A percentile compares a stretch with the other conserved stretches of the same genome.
Evolutionary conservation across 53 echinoderm and acorn worm species (phyloP).

Genomic region (Antedon mediterranea): DNA sequence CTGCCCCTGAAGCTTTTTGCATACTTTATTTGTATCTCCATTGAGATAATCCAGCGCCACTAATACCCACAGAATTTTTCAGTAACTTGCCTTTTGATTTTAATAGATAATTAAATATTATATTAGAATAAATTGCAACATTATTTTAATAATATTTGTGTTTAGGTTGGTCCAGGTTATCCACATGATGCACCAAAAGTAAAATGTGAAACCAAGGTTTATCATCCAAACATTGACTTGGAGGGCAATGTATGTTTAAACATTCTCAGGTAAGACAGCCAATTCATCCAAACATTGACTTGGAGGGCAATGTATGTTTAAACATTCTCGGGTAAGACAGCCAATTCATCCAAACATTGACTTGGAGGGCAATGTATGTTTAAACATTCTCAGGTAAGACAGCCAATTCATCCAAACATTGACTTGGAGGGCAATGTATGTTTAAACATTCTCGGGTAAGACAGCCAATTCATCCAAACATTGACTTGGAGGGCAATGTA

Average conservation of each 20-base stretch:
- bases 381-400: constrained; percentile 98
- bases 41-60: too few species aligned
- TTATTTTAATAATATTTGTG: background rate
- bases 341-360: constrained; percentile 99
- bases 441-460: constrained; percentile 99
- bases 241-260: constrained; percentile 99
- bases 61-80: too few species aligned
- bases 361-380: constrained; percentile 97
- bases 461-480: too few species aligned
- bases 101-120: too few species aligned
- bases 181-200: constrained; percentile 97
- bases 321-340: constrained; percentile 96
- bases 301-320: constrained; percentile 99
- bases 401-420: constrained; percentile 94
- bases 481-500: too few species aligned
- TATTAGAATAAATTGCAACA: too few species aligned
- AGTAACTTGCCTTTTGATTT: too few species aligned
- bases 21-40: too few species aligned
- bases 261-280: constrained; percentile 92
- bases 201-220: constrained; percentile 98
- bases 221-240: constrained; percentile 97
- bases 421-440: constrained; percentile 99
- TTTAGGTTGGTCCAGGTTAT: constrained; percentile 70
- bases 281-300: constrained; percentile 97
- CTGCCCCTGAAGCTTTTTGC: too few species aligned